Evolutionary conservation across 2,888 invertebrate genomes (phyloP).

Genomic region (Pollenia amentaria): DNA sequence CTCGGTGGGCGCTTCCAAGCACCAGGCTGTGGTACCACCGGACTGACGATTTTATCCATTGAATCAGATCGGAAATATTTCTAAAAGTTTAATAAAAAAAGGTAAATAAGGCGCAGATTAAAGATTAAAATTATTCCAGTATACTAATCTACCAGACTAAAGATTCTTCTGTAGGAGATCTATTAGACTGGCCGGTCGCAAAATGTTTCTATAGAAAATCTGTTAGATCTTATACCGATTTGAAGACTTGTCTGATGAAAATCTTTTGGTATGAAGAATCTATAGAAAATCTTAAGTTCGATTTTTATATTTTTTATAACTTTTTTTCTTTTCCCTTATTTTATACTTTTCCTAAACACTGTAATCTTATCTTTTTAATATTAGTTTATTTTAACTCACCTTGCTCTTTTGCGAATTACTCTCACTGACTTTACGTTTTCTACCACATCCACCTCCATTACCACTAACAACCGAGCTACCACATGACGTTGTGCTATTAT

Average conservation of each 20-base stretch:
- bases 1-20: constrained; percentile 89
- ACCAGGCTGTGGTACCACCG: constrained; percentile 95
- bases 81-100: constrained; percentile 70
- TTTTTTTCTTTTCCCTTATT: neutral
- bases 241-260: no score
- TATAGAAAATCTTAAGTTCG: neutral
- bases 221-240: no score
- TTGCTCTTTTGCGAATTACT: constrained; percentile 84
- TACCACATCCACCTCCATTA: constrained; percentile 73
- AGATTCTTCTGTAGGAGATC: no score
- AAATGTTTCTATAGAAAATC: no score
- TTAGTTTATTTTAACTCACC: constrained; percentile 76
- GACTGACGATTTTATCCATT: constrained; percentile 95
- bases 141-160: no score
- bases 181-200: no score
- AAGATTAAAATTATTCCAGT: no score
- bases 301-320: neutral
- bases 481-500: constrained; percentile 77
- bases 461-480: constrained; percentile 77
- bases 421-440: constrained; percentile 84
- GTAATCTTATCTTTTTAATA: neutral
- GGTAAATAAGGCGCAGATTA: neutral
- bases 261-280: neutral
- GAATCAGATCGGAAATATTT: constrained; percentile 88
- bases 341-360: constrained; percentile 14